Conservation (phyloP, 2,797 vertebrate species). For the Anguilla anguilla region DNA sequence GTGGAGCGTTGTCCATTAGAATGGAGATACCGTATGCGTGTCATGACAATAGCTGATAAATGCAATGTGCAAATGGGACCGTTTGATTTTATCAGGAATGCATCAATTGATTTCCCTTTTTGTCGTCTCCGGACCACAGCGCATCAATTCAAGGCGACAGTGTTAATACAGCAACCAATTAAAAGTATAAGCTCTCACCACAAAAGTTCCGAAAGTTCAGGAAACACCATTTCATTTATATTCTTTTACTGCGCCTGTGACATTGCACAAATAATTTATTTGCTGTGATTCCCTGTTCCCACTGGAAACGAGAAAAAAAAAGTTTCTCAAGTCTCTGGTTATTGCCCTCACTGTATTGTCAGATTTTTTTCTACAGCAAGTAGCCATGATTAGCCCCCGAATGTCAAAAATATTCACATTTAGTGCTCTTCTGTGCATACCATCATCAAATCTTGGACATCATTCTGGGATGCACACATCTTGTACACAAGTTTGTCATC, state of each 20-base stretch:
- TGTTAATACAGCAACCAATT: not conserved
- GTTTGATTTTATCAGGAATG: not conserved
- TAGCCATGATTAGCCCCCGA: too few species aligned
- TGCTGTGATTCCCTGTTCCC: too few species aligned
- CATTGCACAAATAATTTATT: too few species aligned
- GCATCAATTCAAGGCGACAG: not conserved
- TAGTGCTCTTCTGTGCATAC: not conserved
- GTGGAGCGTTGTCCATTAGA: not conserved
- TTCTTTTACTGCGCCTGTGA: not conserved
- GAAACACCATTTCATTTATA: not conserved
- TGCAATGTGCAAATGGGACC: not conserved
- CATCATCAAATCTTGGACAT: not conserved
- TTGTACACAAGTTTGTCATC: not conserved
- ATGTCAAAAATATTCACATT: not conserved
- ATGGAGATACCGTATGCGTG: not conserved
- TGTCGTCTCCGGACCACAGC: not conserved
- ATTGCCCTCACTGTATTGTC: not conserved
- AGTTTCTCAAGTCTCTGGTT: not conserved
- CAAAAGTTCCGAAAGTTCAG: not conserved
- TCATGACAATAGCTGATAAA: not conserved
- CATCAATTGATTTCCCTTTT: not conserved
- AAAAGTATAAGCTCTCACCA: not conserved
- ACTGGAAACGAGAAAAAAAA: too few species aligned
- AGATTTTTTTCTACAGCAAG: not conserved
- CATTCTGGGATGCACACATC: not conserved